These are phyloP conservation scores for Anomalospiza imberbis DNA, from an alignment of 2,797 vertebrate genomes.

Conservation along the genomic window DNA sequence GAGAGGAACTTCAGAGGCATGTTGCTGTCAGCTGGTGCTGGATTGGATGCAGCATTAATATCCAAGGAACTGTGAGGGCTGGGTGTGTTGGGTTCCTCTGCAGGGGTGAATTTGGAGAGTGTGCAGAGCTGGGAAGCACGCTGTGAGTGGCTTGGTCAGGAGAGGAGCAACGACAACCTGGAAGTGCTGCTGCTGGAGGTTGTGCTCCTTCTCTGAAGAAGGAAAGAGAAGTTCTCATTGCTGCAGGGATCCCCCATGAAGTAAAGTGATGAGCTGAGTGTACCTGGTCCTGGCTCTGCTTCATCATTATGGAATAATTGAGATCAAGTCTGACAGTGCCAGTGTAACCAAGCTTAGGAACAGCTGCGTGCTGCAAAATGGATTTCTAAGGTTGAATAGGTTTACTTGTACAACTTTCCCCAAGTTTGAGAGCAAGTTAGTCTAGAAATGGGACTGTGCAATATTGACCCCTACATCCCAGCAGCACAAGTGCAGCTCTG, in stretches of 20 bases:
- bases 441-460: background rate
- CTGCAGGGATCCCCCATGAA: background rate
- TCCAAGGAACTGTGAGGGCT: background rate
- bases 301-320: background rate
- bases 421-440: background rate
- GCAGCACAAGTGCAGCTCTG: background rate
- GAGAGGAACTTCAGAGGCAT: background rate
- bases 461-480: background rate
- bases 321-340: background rate
- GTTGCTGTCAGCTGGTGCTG: background rate
- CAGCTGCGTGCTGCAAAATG: background rate
- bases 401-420: background rate
- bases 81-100: background rate
- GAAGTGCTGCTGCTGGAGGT: background rate
- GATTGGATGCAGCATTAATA: background rate
- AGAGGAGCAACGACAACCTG: background rate
- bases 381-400: background rate
- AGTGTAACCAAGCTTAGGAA: background rate
- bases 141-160: accelerated
- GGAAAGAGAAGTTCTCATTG: background rate
- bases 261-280: background rate
- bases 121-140: accelerated
- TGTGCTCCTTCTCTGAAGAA: background rate
- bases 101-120: background rate
- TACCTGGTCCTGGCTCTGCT: background rate